Evolutionary conservation across 1,140 invertebrate species (phyloP), one percentile per base, ranked within the genome.

Genomic region (Frieseomelitta varia): DNA sequence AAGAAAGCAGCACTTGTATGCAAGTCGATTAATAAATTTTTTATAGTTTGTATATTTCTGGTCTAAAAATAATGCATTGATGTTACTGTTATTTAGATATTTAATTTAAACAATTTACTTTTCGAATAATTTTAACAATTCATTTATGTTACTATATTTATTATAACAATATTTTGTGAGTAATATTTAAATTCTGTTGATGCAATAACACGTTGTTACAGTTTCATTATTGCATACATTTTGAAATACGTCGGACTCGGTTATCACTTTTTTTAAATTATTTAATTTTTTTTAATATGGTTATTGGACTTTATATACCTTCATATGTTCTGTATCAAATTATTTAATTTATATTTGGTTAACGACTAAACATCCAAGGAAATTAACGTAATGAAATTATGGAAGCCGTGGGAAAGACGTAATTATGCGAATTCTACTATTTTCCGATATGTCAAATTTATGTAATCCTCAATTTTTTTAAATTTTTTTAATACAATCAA

Each of bases 371-470:
- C 21, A 21, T 34, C 51, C 27, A 61, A 79, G 56, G 30, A 79
- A 84, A 79, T 56, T 73, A 73, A 72, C 82, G 55, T 79, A 84
- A 80, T 79, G 69, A 63, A 80, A 84, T 84, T 80, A 80, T 79
- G 53, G 78, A 84, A 84, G 78, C 78, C 69, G 10, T 73, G n/a
- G 12, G 58, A 63, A 30, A 53, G 39, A 58, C 58, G 73, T 76
- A 55, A 78, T 83, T 78, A 71, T 78, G n/a, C 55, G 19, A 83
- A 27, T 78, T 83, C 27, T 51, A 71, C n/a, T 61, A 61, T 39
- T 61, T 39, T 71, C 55, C 55, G 21, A 61, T 71, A 39, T 61
- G 51, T 83, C 34, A 34, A 47, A 69, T 67, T 77, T 78, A 47
- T 69, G 15, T 77, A 61, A 30, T 21, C 39, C 75, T 17, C 8